Percentiles rank a stretch among this genome's conserved stretches.
Evolutionary conservation across 2,113 vertebrate species (phyloP).

Genomic region (Hylia prasina): DNA sequence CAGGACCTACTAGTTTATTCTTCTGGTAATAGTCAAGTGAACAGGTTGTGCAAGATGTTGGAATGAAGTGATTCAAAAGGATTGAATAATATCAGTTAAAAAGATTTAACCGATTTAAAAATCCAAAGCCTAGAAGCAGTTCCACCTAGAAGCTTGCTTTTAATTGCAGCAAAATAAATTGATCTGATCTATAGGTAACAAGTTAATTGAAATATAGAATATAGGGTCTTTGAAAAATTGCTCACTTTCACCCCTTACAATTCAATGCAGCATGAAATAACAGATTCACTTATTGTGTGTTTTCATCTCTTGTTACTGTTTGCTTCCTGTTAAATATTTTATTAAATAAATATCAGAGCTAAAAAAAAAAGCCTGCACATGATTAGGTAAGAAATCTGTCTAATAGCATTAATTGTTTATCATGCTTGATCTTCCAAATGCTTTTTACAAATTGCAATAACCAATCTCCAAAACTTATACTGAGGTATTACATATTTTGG

Average conservation of each 20-base stretch:
- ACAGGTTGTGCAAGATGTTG: neutral
- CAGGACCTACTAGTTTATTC: neutral
- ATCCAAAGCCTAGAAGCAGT: neutral
- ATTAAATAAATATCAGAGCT: neutral
- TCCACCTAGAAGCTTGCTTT: neutral
- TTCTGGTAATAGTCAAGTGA: neutral
- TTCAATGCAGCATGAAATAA: neutral
- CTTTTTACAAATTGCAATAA: neutral
- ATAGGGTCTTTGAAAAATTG: neutral
- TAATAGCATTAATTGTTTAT: neutral
- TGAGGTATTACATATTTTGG: neutral
- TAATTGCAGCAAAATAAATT: neutral
- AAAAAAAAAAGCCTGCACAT: neutral
- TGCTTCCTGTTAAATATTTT: neutral
- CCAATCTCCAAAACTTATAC: neutral
- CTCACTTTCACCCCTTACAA: neutral
- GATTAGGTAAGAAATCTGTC: neutral
- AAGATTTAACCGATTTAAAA: neutral
- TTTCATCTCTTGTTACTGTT: neutral
- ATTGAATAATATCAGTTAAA: neutral
- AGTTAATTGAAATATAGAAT: neutral
- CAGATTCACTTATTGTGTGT: neutral
- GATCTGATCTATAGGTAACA: neutral
- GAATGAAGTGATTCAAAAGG: neutral
- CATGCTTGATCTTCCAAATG: neutral